Percentiles rank a stretch among this genome's conserved stretches.
phyloP scores from a whole-genome alignment of 1,140 invertebrate genomes.

The Bilobella aurantiaca region DNA sequence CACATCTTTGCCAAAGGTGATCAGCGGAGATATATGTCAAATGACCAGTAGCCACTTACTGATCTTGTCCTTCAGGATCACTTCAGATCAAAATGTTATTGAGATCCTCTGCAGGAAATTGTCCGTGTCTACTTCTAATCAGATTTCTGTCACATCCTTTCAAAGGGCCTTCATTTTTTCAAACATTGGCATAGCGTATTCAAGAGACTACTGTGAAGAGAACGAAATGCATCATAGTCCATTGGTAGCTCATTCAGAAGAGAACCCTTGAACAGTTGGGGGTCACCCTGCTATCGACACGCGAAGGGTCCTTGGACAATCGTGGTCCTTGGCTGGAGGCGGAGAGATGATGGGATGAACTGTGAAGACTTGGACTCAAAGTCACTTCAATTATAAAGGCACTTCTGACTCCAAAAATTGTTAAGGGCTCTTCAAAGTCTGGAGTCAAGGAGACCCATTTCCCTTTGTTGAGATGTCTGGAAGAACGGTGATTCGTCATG shows the following conservation, averaged over 20 bases:
- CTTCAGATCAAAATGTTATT: too few relatives aligned
- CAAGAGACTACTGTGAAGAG: too few relatives aligned
- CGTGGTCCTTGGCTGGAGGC: too few relatives aligned
- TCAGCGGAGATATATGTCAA: too few relatives aligned
- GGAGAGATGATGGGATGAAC: background rate
- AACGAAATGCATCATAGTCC: too few relatives aligned
- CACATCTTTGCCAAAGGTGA: conserved; percentile 1
- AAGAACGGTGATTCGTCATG: conserved; percentile 4
- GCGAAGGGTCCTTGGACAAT: conserved; percentile 15
- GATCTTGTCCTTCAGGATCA: too few relatives aligned
- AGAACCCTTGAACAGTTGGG: conserved; percentile 4
- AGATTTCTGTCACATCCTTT: conserved; percentile 18
- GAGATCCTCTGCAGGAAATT: conserved; percentile 3
- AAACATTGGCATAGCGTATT: too few relatives aligned
- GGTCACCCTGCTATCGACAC: conserved; percentile 13
- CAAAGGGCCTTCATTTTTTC: too few relatives aligned
- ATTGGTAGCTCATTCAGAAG: background rate
- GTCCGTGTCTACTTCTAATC: conserved; percentile 22
- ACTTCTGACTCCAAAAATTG: background rate
- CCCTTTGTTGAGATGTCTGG: background rate
- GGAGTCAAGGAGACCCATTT: background rate
- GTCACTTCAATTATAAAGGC: background rate
- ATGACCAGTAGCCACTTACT: too few relatives aligned
- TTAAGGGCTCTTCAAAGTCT: background rate
- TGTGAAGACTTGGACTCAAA: background rate